Percentiles rank a stretch among this genome's conserved stretches.
Evolutionary conservation across 2,888 invertebrate species (phyloP).

Genomic region (Tenthredo amoena): DNA sequence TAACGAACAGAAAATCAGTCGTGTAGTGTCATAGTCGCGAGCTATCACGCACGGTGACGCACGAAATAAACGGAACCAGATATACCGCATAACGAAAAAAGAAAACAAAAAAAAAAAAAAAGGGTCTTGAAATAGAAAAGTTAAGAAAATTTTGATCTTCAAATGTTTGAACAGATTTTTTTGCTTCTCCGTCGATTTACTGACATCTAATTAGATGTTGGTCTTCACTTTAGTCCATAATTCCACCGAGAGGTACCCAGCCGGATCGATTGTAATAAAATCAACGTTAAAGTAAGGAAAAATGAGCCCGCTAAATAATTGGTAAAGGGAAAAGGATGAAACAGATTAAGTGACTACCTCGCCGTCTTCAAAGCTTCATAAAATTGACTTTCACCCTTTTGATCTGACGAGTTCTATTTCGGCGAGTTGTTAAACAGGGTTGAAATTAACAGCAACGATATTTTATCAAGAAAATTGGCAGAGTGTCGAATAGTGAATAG

Average conservation of each 20-base stretch:
- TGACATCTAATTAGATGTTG: background rate
- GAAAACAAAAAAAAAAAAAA: background rate
- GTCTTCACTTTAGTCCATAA: background rate
- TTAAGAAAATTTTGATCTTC: background rate
- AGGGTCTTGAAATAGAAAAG: background rate
- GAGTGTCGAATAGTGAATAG: background rate
- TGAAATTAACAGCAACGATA: background rate
- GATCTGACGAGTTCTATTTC: background rate
- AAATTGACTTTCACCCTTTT: slow-evolving; percentile 3
- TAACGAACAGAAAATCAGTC: background rate
- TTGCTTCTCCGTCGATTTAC: background rate
- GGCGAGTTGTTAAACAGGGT: background rate
- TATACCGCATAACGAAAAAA: background rate
- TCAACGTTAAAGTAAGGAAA: background rate
- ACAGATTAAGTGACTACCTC: slow-evolving; percentile 11
- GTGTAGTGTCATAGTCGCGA: background rate
- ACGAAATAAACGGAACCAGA: background rate
- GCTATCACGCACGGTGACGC: background rate
- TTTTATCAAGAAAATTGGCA: background rate
- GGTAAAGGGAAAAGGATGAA: background rate
- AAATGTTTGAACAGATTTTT: background rate
- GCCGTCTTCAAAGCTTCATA: slow-evolving; percentile 11
- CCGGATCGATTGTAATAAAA: background rate
- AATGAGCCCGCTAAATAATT: background rate
- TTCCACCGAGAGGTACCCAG: background rate